These are phyloP conservation scores for Lepus timidus DNA, from an alignment of 2,113 vertebrate species.

Conservation along the genomic window DNA sequence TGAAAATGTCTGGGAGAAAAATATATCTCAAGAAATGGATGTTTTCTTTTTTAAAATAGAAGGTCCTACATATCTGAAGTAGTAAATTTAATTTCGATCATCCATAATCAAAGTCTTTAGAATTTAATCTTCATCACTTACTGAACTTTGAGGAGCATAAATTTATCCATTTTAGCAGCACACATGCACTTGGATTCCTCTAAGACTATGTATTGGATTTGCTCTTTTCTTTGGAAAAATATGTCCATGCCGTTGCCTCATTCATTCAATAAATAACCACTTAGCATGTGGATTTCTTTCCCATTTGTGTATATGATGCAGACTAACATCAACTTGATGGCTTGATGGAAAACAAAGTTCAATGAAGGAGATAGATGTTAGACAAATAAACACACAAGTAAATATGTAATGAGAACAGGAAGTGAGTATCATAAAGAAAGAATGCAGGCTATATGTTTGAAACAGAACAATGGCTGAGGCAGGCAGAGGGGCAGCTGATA, in stretches of 20 bases:
- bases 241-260: background rate
- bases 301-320: background rate
- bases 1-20: background rate
- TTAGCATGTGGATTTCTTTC: background rate
- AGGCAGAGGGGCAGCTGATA: too few species aligned
- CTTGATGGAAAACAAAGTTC: background rate
- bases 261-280: background rate
- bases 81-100: background rate
- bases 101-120: background rate
- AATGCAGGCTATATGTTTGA: background rate
- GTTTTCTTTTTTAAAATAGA: background rate
- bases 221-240: background rate
- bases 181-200: background rate
- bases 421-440: background rate
- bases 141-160: background rate
- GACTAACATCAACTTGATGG: background rate
- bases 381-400: background rate
- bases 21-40: background rate
- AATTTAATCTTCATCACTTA: background rate
- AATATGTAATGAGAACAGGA: background rate
- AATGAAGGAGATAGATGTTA: background rate
- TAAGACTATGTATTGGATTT: background rate
- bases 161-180: background rate
- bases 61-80: background rate
- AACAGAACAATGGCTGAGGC: accelerated